Percentiles rank a stretch among this genome's conserved stretches.
These are phyloP conservation scores for Mamestra configurata DNA, from an alignment of 1,140 invertebrate species.

Conservation along the genomic window DNA sequence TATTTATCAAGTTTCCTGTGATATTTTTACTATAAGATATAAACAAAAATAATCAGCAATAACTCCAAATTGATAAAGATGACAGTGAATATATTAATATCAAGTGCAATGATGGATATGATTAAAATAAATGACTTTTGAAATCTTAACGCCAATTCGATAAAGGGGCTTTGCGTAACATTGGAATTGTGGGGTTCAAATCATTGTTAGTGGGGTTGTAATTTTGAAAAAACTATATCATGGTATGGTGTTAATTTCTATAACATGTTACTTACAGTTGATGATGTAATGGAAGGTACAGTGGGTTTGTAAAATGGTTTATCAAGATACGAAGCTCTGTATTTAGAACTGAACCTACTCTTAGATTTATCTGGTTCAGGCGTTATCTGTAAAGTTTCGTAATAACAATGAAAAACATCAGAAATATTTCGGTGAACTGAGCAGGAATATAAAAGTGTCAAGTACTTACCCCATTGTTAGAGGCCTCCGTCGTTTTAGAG, in stretches of 20 bases:
- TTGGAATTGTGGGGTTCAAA: not conserved
- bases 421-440: not conserved
- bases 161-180: slow-evolving; percentile 84
- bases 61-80: slow-evolving; percentile 20
- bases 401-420: slow-evolving; percentile 41
- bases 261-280: slow-evolving; percentile 83
- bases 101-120: slow-evolving; percentile 16
- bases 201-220: slow-evolving; percentile 10
- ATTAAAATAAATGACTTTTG: slow-evolving; percentile 39
- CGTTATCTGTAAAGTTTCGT: slow-evolving; percentile 78
- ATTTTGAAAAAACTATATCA: slow-evolving; percentile 41
- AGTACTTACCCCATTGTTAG: slow-evolving; percentile 81
- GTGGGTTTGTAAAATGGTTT: slow-evolving; percentile 86
- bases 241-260: slow-evolving; percentile 24
- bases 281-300: slow-evolving; percentile 85
- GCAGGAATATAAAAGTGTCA: not conserved
- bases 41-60: slow-evolving; percentile 16
- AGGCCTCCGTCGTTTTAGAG: slow-evolving; percentile 79
- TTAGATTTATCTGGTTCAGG: slow-evolving; percentile 80
- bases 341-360: slow-evolving; percentile 86
- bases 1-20: not conserved
- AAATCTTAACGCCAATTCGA: slow-evolving; percentile 77
- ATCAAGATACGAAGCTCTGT: slow-evolving; percentile 80
- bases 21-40: not conserved
- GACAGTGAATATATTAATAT: slow-evolving; percentile 33